A percentile compares a stretch with the other conserved stretches of the same genome.
phyloP scores from a whole-genome alignment of 2,888 invertebrate species.

The Sphaerophoria taeniata region DNA sequence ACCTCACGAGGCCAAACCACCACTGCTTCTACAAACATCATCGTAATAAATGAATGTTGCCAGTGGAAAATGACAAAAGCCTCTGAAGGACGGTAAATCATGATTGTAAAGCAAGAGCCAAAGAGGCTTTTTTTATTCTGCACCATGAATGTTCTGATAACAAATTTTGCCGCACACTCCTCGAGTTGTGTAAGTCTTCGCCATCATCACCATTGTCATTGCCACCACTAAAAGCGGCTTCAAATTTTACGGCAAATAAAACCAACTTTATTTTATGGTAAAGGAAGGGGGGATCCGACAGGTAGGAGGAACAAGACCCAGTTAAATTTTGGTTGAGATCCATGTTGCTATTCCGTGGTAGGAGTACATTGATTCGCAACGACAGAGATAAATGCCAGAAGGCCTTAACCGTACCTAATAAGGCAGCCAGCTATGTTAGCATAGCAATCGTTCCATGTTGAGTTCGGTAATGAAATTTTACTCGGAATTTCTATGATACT shows the following conservation, averaged over 20 bases:
- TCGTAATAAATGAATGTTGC: conserved; percentile 58
- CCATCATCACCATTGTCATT: not conserved
- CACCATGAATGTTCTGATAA: conserved; percentile 20
- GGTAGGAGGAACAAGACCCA: not conserved
- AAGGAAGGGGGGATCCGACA: not conserved
- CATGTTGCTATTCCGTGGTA: not conserved
- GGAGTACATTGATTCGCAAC: conserved; percentile 47
- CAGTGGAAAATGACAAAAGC: conserved; percentile 41
- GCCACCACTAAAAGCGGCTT: conserved; percentile 45
- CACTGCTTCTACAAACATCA: conserved; percentile 23
- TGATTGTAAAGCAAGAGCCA: conserved; percentile 1
- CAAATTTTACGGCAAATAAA: conserved; percentile 67
- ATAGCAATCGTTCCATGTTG: conserved; percentile 15
- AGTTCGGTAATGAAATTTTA: conserved; percentile 33
- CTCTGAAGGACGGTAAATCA: conserved; percentile 29
- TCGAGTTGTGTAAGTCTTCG: not conserved
- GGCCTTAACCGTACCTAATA: conserved; percentile 29
- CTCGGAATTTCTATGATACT: conserved; percentile 14
- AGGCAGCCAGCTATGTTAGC: conserved; percentile 1
- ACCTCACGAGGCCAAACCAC: not conserved
- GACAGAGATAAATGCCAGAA: conserved; percentile 34
- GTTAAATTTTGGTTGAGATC: not conserved
- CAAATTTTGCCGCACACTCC: not conserved
- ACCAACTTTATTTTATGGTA: conserved; percentile 20
- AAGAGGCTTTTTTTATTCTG: conserved; percentile 4